Base-by-base conservation (phyloP, 2,797 vertebrate species). In the Tadarida brasiliensis region DNA sequence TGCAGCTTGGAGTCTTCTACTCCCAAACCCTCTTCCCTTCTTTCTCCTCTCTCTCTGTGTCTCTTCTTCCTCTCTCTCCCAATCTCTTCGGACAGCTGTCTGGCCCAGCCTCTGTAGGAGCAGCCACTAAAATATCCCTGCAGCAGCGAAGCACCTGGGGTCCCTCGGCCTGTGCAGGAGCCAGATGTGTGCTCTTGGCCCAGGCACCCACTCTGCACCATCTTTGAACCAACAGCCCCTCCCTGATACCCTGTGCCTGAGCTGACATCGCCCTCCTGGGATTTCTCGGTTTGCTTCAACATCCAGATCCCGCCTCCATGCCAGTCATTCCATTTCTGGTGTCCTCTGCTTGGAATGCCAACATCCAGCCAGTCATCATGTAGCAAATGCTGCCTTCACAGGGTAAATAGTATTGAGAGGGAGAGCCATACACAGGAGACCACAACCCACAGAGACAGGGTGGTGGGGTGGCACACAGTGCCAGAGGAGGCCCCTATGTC, bases 61-160 rank as follows among this genome's bases (percentile, higher is more conserved):
- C 28, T 20, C 19, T 59, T 1, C 59, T n/a, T 47, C 54, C 15
- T 56, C 73, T 44, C 59, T 81, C 61, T 56, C 33, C 14, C 33
- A 22, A 1, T 54, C 74, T 47, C 70, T 92, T 17, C 80, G 59
- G 70, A 74, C 85, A 94, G 85, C 94, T 59, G 74, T 59, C 74
- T 35, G 76, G 89, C 74, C 30, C 67, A 24, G 74, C 56, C 74
- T 33, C 70, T 68, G 59, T 47, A 56, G 9, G 35, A 73, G 59
- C 16, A 51, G 1, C 33, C 56, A 61, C 94, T 94, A 90, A 96
- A 94, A 95, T 92, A 94, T 19, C 90, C 8, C 0, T 0, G 39
- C 91, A 12, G 59, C 85, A 7, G 74, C 19, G 2, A 54, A 77
- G 76, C 84, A 68, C 71, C 65, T 90, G 81, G 86, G 81, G 81